These are phyloP conservation scores for Neoniphon sammara DNA, from an alignment of 2,797 vertebrate genomes.

Conservation along the genomic window DNA sequence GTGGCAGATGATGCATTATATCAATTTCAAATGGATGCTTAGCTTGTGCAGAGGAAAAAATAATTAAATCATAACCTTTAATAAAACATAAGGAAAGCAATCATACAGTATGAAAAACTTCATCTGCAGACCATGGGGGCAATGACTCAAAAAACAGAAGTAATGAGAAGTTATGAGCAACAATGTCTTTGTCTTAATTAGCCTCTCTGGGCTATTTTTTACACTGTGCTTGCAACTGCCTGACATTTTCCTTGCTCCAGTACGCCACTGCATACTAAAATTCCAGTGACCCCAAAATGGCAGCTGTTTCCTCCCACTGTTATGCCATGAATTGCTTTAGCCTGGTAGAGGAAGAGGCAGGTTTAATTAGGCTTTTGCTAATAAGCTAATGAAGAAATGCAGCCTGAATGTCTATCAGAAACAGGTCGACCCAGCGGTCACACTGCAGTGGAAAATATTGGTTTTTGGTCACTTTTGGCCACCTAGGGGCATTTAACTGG, in stretches of 20 bases:
- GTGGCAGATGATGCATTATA: slow-evolving; percentile 67
- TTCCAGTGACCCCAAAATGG: slow-evolving; percentile 65
- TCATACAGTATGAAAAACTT: slow-evolving; percentile 51
- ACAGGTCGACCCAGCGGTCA: slow-evolving; percentile 3
- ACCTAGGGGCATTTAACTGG: neutral
- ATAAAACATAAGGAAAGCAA: slow-evolving; percentile 73
- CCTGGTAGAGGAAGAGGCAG: slow-evolving; percentile 1
- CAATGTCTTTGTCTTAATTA: slow-evolving; percentile 74
- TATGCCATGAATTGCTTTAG: slow-evolving; percentile 23
- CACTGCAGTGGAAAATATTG: slow-evolving; percentile 5
- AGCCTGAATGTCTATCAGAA: slow-evolving; percentile 22
- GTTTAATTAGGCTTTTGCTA: slow-evolving; percentile 67
- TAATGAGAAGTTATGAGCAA: slow-evolving; percentile 48
- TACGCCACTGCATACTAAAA: slow-evolving; percentile 34
- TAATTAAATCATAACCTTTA: slow-evolving; percentile 74
- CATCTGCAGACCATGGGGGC: slow-evolving; percentile 54
- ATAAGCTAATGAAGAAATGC: slow-evolving; percentile 45
- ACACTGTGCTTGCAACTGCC: slow-evolving; percentile 30
- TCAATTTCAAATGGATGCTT: slow-evolving; percentile 65
- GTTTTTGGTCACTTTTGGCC: slow-evolving; percentile 6
- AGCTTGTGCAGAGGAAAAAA: slow-evolving; percentile 43
- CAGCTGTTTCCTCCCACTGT: slow-evolving; percentile 37
- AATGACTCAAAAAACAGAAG: slow-evolving; percentile 36
- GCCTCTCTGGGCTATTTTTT: slow-evolving; percentile 57
- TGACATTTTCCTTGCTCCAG: slow-evolving; percentile 72